phyloP scores from a whole-genome alignment of 2,113 vertebrate genomes.

The Rhabdornis inornatus region DNA sequence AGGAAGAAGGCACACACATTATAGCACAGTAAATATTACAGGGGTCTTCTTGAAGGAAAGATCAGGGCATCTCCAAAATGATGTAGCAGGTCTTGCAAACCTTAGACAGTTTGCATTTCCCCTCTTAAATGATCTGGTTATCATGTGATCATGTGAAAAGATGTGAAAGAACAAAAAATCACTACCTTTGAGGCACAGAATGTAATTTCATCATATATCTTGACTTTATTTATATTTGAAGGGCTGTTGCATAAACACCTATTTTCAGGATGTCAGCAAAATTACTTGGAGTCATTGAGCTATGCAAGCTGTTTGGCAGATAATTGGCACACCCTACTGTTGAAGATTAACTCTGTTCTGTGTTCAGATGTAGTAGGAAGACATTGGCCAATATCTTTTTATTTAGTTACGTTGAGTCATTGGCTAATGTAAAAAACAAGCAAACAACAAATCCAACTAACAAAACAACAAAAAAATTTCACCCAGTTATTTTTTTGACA shows the following conservation, averaged over 20 bases:
- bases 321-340: neutral
- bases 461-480: neutral
- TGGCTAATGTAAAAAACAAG: neutral
- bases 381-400: neutral
- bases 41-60: neutral
- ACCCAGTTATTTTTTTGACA: rapidly evolving
- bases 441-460: neutral
- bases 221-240: neutral
- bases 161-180: neutral
- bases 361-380: neutral
- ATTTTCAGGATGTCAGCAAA: neutral
- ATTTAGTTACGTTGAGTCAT: neutral
- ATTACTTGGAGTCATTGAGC: neutral
- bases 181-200: neutral
- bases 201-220: neutral
- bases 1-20: neutral
- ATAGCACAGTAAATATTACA: neutral
- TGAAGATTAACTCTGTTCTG: neutral
- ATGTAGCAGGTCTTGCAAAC: neutral
- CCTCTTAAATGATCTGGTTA: neutral
- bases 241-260: neutral
- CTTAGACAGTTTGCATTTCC: neutral
- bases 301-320: neutral
- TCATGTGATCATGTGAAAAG: neutral
- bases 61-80: neutral